phyloP scores from a whole-genome alignment of 2,113 vertebrate species.

The Lutjanus erythropterus region DNA sequence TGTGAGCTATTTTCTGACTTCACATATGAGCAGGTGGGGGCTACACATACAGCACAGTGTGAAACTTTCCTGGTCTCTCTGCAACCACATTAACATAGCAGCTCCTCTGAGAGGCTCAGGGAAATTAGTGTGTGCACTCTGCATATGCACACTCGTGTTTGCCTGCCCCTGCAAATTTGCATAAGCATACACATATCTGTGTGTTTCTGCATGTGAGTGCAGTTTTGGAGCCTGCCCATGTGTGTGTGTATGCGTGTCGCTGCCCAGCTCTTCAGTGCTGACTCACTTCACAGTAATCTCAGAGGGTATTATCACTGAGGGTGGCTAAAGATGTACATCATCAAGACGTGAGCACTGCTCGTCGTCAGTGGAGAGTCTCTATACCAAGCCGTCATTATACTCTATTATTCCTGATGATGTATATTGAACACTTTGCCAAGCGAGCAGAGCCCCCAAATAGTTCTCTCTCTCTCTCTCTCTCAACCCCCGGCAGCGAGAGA shows the following conservation, averaged over 20 bases:
- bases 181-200: constrained; percentile 55
- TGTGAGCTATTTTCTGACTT: constrained; percentile 51
- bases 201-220: constrained; percentile 61
- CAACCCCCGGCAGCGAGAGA: constrained; percentile 29
- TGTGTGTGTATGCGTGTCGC: constrained; percentile 26
- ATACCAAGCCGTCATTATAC: constrained; percentile 57
- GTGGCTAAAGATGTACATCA: constrained; percentile 63
- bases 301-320: constrained; percentile 59
- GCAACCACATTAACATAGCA: constrained; percentile 41
- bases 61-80: constrained; percentile 33
- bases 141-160: constrained; percentile 38
- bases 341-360: constrained; percentile 50
- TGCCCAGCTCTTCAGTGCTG: constrained; percentile 39
- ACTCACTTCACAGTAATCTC: constrained; percentile 65
- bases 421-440: constrained; percentile 66
- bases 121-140: constrained; percentile 58
- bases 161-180: constrained; percentile 49
- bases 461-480: constrained; percentile 10
- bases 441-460: constrained; percentile 42
- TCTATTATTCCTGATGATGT: constrained; percentile 76
- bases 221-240: constrained; percentile 30
- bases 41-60: constrained; percentile 20
- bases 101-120: constrained; percentile 37
- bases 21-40: constrained; percentile 47
- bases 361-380: constrained; percentile 39